Percentiles rank a stretch among this genome's conserved stretches.
Conservation (phyloP, 1,140 invertebrate genomes). For the Aphis craccivora region DNA sequence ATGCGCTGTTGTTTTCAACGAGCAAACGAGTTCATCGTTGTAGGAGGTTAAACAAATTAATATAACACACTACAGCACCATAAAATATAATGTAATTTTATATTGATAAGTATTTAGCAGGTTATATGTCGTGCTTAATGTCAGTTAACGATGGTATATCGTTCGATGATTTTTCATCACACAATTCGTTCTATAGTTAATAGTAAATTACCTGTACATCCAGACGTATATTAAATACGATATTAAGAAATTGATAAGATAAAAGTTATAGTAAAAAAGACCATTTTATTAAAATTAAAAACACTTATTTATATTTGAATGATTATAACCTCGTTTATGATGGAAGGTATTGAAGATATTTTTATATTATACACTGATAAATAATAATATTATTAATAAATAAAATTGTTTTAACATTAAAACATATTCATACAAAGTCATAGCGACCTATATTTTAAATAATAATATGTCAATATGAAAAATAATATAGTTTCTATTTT, state of each 20-base stretch:
- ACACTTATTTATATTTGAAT: background rate
- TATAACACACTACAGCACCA: background rate
- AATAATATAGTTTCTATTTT: no score
- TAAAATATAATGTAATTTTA: background rate
- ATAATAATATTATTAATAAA: no score
- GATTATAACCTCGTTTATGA: no score
- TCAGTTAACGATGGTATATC: background rate
- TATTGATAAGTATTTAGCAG: background rate
- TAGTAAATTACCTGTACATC: background rate
- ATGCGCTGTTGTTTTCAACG: background rate
- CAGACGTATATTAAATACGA: background rate
- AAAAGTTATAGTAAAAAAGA: background rate
- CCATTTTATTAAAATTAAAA: background rate
- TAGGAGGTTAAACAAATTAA: constrained; percentile 32
- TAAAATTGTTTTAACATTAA: background rate
- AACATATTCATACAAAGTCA: background rate
- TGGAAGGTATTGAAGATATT: no score
- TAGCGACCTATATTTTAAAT: no score
- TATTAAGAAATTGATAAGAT: background rate
- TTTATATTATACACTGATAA: no score
- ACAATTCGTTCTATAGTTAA: background rate
- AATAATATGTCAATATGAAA: no score
- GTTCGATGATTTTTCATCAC: background rate
- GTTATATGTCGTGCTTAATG: background rate
- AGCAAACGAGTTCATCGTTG: constrained; percentile 10